These are phyloP conservation scores for Vespertilio murinus DNA, from an alignment of 2,797 vertebrate species.

Conservation along the genomic window DNA sequence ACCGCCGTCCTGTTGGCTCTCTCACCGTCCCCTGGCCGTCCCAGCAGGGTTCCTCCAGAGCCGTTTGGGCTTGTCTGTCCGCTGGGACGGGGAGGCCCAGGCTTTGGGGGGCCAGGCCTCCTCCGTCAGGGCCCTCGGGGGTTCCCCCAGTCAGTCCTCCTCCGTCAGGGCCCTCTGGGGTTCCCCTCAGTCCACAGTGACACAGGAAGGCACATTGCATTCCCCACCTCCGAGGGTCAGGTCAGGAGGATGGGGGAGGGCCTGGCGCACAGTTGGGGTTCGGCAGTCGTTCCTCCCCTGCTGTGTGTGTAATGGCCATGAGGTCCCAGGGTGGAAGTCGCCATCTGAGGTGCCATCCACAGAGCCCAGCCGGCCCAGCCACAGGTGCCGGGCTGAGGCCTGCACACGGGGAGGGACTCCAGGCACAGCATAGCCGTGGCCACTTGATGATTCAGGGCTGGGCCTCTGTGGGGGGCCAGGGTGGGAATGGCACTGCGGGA, in stretches of 20 bases:
- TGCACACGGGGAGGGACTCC: background rate
- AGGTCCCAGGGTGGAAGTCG: background rate
- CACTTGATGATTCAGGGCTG: background rate
- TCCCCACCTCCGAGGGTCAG: background rate
- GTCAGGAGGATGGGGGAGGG: background rate
- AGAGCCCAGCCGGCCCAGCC: background rate
- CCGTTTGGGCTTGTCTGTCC: background rate
- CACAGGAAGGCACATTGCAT: background rate
- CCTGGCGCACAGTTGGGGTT: background rate
- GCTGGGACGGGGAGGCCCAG: background rate
- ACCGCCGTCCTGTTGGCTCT: background rate
- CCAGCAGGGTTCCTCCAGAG: background rate
- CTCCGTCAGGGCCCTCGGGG: background rate
- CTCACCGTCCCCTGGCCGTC: background rate
- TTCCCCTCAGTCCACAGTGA: background rate
- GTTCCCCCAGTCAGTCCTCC: background rate
- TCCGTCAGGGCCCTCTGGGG: background rate
- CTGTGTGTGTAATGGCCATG: background rate
- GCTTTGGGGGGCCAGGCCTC: background rate
- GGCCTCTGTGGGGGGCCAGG: background rate
- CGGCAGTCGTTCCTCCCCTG: rapidly evolving
- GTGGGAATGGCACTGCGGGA: background rate
- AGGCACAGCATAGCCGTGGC: background rate
- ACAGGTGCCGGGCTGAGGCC: constrained; percentile 37
- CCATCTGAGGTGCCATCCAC: background rate